Evolutionary conservation across 53 echinoderm and acorn worm species (phyloP), one percentile per base, ranked within the genome.

Genomic region (Stichopus horrens): DNA sequence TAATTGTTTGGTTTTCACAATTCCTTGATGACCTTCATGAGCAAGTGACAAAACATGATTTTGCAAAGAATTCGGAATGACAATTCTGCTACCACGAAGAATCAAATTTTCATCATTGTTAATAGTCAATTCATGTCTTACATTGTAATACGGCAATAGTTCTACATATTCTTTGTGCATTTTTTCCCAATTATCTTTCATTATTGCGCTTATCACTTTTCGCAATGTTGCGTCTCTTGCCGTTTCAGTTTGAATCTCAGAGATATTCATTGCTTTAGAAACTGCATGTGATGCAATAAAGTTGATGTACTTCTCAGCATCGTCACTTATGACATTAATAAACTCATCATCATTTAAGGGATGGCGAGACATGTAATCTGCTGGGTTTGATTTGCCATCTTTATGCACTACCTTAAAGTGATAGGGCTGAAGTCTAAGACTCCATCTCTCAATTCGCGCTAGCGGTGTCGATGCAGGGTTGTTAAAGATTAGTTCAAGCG

Each of bases 341-440:
- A 86, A 83, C 74, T 83, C 74, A 52, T 74, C 6, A 11, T 67
- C 68, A 67, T 37, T 37, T 37, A 73, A 58, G 5, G 91, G 91
- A 58, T 93, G 93, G 9, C 93, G 79, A 5, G 95, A 95, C 71
- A 91, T 88, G 86, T 93, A 95, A 87, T 92, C 94, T 60, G 94
- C 93, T 23, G 91, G 93, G 74, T 95, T 93, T 54, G 71, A 58
- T 76, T 95, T 95, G 52, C 91, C 95, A 0, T 92, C 90, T 63
- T 88, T 56, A 86, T 95, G 92, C 54, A 74, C 37, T 14, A 95
- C 74, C 55, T 86, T 77, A 88, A 90, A 93, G 76, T 93, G 88
- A 57, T 91, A 93, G 74, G 54, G 86, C 73, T 94, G 94, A 20
- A 94, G 86, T 74, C 77, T 86, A 54, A 68, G 19, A 11, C 7